These are phyloP conservation scores for Sorex maritimensis DNA, from an alignment of 2,797 vertebrate genomes.

Conservation along the genomic window DNA sequence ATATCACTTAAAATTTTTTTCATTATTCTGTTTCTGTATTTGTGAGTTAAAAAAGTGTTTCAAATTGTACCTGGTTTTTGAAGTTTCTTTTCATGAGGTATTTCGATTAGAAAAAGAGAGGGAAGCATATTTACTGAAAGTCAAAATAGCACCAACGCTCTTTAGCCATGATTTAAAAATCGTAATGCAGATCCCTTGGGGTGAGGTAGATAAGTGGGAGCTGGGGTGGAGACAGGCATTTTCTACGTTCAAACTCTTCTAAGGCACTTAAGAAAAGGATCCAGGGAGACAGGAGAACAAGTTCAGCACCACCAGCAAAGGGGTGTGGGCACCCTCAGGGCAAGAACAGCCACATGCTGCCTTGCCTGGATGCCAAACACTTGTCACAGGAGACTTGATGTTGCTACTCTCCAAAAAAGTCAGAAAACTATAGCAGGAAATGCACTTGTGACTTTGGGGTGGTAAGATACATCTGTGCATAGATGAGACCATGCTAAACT, in stretches of 20 bases:
- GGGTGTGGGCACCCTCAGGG: too few species aligned
- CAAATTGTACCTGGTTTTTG: constrained; percentile 22
- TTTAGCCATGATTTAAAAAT: not conserved
- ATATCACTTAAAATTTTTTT: too few species aligned
- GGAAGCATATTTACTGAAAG: not conserved
- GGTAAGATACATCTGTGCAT: not conserved
- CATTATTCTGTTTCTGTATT: constrained; percentile 11
- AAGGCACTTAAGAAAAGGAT: not conserved
- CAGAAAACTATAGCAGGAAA: not conserved
- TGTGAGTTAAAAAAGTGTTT: constrained; percentile 29
- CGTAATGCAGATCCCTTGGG: not conserved
- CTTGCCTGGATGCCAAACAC: not conserved
- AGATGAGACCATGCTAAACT: not conserved
- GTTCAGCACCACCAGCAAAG: not conserved
- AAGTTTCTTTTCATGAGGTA: constrained; percentile 29
- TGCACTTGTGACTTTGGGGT: fast-evolving
- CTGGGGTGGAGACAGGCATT: not conserved
- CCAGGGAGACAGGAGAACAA: not conserved
- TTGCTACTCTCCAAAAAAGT: not conserved
- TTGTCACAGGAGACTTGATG: not conserved
- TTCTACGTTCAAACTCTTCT: not conserved
- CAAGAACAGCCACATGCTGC: not conserved
- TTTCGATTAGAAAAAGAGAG: not conserved
- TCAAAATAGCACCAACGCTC: not conserved
- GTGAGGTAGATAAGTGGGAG: not conserved